Base-by-base conservation (phyloP, 1,140 invertebrate genomes). In the Ruditapes philippinarum region DNA sequence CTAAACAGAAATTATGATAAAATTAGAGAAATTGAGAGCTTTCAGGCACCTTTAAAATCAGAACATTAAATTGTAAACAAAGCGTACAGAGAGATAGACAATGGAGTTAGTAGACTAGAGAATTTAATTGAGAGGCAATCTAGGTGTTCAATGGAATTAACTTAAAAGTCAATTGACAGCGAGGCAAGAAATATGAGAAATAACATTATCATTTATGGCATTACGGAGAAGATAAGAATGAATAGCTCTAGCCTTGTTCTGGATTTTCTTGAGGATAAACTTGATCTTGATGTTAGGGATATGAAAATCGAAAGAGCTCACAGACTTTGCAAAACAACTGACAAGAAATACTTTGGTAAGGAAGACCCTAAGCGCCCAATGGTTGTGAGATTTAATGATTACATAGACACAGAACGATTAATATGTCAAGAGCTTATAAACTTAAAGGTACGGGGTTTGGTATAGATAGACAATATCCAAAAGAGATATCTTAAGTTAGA, bases 101-200 rank as follows among this genome's bases (percentile, higher is more conserved):
- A 62, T 28, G 40, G 33, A 31, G 40, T 82, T 31, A 65, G 11
- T 22, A 7, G 33, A 19, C 38, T 82, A 33, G 79, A 65, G 28
- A n/a, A 38, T 36, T 2, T 82, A 36, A 65, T 14, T 42, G 36
- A 11, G 28, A 40, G 40, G 22, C 68, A 73, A 19, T 14, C 14
- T 0, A 22, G n/a, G 40, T 22, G 17, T 3, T 7, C 36, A 5
- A 73, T 38, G 68, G 68, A 38, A 73, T 25, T 73, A 28, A 51
- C 3, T 28, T 85, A 85, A 14, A 85, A 17, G 70, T 85, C 65
- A 38, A 74, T 85, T 31, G 68, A 85, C 40, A 36, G 12, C 36
- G 82, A 85, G 33, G 38, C 82, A 49, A 54, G 82, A 40, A 85
- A 68, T 51, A 85, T 70, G 68, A 49, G 82, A 38, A 85, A 85